These are phyloP conservation scores for Catharus minimus DNA, from an alignment of 2,113 vertebrate genomes.

Conservation along the genomic window DNA sequence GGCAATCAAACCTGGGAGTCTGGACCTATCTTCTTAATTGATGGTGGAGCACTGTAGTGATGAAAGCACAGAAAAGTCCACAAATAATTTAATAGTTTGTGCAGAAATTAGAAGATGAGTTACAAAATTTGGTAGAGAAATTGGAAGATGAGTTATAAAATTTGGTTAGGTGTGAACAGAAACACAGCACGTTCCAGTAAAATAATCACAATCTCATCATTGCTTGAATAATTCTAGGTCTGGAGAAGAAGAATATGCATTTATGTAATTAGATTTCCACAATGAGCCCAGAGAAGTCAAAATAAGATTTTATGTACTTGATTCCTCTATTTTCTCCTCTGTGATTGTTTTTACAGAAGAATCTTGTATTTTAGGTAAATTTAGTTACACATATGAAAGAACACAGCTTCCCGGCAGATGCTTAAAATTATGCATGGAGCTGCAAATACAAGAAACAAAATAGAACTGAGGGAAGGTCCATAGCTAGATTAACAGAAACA, in stretches of 20 bases:
- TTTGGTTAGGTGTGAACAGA: not conserved
- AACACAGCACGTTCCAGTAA: not conserved
- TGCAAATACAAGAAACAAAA: not conserved
- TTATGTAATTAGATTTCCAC: not conserved
- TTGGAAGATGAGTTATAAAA: not conserved
- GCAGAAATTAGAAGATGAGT: not conserved
- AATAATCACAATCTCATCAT: not conserved
- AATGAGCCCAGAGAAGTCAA: not conserved
- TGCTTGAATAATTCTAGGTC: not conserved
- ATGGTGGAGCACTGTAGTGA: not conserved
- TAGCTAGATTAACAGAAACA: not conserved
- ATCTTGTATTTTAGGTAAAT: not conserved
- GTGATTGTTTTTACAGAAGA: not conserved
- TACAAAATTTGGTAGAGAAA: not conserved
- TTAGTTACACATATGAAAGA: not conserved
- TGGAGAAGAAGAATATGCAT: not conserved
- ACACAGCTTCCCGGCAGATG: not conserved
- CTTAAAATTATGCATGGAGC: not conserved
- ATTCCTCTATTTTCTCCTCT: not conserved
- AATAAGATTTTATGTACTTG: not conserved
- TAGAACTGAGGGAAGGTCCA: not conserved
- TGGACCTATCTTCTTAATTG: not conserved
- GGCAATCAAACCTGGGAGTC: not conserved
- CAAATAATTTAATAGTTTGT: not conserved
- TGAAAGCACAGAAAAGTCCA: not conserved